A percentile compares a stretch with the other conserved stretches of the same genome.
These are phyloP conservation scores for Adrianichthys oophorus DNA, from an alignment of 2,797 vertebrate species.

Conservation along the genomic window DNA sequence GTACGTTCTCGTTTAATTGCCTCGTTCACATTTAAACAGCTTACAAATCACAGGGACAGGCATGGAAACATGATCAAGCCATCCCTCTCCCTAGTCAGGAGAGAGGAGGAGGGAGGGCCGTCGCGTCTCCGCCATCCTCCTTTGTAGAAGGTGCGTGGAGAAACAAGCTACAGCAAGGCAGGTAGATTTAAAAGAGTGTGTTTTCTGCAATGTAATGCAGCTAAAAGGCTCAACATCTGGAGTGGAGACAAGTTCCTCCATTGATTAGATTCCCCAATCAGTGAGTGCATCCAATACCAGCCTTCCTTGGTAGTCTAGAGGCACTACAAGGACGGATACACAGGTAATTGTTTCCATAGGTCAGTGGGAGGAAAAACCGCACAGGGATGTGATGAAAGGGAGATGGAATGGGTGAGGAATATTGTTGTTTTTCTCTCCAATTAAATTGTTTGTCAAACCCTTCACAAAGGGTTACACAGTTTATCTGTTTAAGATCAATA, in stretches of 20 bases:
- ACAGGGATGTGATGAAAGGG: slow-evolving; percentile 68
- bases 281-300: slow-evolving; percentile 55
- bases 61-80: slow-evolving; percentile 73
- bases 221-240: slow-evolving; percentile 72
- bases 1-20: slow-evolving; percentile 74
- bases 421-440: slow-evolving; percentile 68
- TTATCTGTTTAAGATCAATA: slow-evolving; percentile 81
- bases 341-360: slow-evolving; percentile 76
- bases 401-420: slow-evolving; percentile 70
- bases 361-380: slow-evolving; percentile 66
- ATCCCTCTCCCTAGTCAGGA: slow-evolving; percentile 62
- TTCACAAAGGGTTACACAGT: slow-evolving; percentile 76
- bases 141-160: slow-evolving; percentile 39
- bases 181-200: slow-evolving; percentile 68
- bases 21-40: slow-evolving; percentile 75
- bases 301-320: slow-evolving; percentile 66
- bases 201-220: slow-evolving; percentile 45
- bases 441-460: slow-evolving; percentile 80
- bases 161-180: slow-evolving; percentile 52
- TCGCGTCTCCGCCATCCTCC: slow-evolving; percentile 52
- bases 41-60: slow-evolving; percentile 77
- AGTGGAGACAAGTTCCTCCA: slow-evolving; percentile 65
- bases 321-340: slow-evolving; percentile 58
- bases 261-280: slow-evolving; percentile 72
- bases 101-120: slow-evolving; percentile 48